phyloP scores from a whole-genome alignment of 2,797 vertebrate genomes.

The Esox masquinongy region DNA sequence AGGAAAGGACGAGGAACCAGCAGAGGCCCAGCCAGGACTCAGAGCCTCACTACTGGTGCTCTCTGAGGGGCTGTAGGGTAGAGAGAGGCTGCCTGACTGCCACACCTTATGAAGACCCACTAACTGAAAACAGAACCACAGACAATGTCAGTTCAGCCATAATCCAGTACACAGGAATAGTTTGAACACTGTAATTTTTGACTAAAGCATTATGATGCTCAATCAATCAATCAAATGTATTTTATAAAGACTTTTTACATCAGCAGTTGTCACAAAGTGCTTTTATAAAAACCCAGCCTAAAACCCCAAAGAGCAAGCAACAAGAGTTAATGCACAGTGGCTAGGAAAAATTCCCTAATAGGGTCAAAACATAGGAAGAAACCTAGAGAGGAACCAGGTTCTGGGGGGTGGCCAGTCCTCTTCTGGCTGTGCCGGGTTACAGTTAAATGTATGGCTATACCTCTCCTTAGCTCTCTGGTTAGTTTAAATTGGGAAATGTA shows the following conservation, averaged over 20 bases:
- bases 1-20: conserved; percentile 66
- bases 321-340: too few relatives aligned
- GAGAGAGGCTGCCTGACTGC: conserved; percentile 56
- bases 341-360: too few relatives aligned
- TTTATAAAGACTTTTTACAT: too few relatives aligned
- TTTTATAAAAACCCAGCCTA: too few relatives aligned
- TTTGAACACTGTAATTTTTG: neutral
- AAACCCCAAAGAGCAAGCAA: too few relatives aligned
- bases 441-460: neutral
- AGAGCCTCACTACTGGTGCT: conserved; percentile 41
- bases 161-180: neutral
- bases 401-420: too few relatives aligned
- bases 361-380: too few relatives aligned
- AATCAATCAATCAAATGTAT: neutral
- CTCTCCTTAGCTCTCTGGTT: neutral
- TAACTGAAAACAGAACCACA: conserved; percentile 59
- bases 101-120: conserved; percentile 73
- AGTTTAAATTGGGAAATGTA: too few relatives aligned
- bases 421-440: neutral
- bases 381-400: too few relatives aligned
- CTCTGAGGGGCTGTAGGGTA: conserved; percentile 55
- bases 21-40: conserved; percentile 65
- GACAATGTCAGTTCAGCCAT: neutral
- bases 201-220: neutral
- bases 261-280: too few relatives aligned